phyloP scores from a whole-genome alignment of 2,113 vertebrate species.

The Dolichallabes microphthalmus region DNA sequence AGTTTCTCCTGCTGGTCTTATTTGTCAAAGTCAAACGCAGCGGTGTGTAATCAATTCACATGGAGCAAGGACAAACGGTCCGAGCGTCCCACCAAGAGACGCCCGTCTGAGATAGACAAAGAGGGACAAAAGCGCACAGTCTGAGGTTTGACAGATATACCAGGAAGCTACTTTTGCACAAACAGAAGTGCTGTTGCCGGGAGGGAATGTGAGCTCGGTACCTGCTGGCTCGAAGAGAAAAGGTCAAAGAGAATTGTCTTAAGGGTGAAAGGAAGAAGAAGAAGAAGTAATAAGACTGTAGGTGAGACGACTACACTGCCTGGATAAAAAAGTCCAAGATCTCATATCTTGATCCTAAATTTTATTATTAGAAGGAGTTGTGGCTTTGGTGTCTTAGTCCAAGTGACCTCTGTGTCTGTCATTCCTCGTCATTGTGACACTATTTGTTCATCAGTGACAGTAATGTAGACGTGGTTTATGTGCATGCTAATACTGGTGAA shows the following conservation, averaged over 20 bases:
- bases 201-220: not conserved
- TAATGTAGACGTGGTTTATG: not conserved
- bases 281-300: not conserved
- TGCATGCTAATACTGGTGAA: not conserved
- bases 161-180: slow-evolving; percentile 4
- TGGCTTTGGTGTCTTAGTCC: not conserved
- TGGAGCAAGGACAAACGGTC: slow-evolving; percentile 66
- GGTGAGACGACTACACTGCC: not conserved
- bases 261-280: not conserved
- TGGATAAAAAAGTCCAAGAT: not conserved
- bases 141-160: slow-evolving; percentile 21
- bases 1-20: slow-evolving; percentile 21
- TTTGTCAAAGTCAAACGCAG: slow-evolving; percentile 56
- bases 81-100: slow-evolving; percentile 48
- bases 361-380: not conserved
- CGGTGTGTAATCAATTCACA: slow-evolving; percentile 56
- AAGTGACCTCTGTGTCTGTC: not conserved
- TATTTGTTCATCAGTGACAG: too few species aligned
- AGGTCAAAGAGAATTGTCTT: not conserved
- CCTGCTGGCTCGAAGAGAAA: not conserved
- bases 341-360: not conserved
- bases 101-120: slow-evolving; percentile 37
- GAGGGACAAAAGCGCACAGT: slow-evolving; percentile 13
- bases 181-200: not conserved
- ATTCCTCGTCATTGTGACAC: not conserved